Conservation (phyloP, 1,140 invertebrate genomes). For the Psix sp. region DNA sequence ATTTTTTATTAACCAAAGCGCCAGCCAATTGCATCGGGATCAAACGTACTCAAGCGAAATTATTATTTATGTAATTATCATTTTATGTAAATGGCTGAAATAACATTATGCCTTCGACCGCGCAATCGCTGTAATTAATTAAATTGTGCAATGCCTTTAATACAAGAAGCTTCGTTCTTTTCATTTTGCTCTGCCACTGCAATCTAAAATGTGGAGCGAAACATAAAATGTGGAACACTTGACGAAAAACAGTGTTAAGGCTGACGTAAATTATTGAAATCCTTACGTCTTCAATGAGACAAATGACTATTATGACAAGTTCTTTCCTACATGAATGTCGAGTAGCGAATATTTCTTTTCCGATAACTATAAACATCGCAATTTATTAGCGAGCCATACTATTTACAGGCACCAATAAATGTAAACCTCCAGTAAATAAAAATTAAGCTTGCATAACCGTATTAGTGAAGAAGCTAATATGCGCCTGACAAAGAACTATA, state of each 20-base stretch:
- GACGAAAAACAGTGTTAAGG: slow-evolving; percentile 35
- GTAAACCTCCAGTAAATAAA: too few species aligned
- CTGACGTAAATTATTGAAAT: slow-evolving; percentile 32
- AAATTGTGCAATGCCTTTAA: slow-evolving; percentile 28
- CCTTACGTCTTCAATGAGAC: slow-evolving; percentile 20
- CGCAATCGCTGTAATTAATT: slow-evolving; percentile 26
- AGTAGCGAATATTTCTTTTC: slow-evolving; percentile 10
- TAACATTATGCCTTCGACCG: slow-evolving; percentile 13
- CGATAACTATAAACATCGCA: slow-evolving; percentile 12
- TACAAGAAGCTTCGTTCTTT: slow-evolving; percentile 23
- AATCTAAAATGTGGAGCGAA: slow-evolving; percentile 27
- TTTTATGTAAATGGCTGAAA: slow-evolving; percentile 29
- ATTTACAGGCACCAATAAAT: too few species aligned
- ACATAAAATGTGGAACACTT: slow-evolving; percentile 20
- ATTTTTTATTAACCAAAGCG: slow-evolving; percentile 10
- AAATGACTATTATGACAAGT: slow-evolving; percentile 24
- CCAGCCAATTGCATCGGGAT: slow-evolving; percentile 3
- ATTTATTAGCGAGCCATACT: too few species aligned
- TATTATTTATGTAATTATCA: slow-evolving; percentile 42
- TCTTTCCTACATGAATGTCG: not conserved
- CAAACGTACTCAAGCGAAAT: not conserved
- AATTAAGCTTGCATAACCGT: not conserved
- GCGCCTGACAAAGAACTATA: too few species aligned
- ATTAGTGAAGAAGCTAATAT: too few species aligned
- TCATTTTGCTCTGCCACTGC: not conserved